phyloP scores from a whole-genome alignment of 2,797 vertebrate genomes.

The Rhinophrynus dorsalis region DNA sequence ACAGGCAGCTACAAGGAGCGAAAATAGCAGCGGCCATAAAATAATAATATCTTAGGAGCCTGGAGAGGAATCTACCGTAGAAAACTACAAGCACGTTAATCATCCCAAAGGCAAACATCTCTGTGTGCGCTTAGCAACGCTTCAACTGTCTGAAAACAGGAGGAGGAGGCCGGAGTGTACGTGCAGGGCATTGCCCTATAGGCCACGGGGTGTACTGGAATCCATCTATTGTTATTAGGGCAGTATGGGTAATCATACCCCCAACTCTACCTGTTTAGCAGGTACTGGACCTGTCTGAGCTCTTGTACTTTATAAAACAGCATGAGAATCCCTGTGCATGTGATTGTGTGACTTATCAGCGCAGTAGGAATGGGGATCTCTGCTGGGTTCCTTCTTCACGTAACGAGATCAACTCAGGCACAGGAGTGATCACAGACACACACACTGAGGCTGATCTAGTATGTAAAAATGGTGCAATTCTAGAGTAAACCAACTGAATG shows the following conservation, averaged over 20 bases:
- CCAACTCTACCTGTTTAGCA: too few species aligned
- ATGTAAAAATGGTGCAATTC: too few species aligned
- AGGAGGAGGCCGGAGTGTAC: background rate
- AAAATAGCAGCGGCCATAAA: slow-evolving; percentile 13
- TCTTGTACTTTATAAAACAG: too few species aligned
- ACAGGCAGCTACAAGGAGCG: background rate
- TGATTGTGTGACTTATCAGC: too few species aligned
- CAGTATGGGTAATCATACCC: background rate
- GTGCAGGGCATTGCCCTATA: background rate
- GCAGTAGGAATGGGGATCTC: too few species aligned
- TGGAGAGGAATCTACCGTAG: slow-evolving; percentile 38
- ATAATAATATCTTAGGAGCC: slow-evolving; percentile 3
- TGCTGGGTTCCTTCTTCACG: too few species aligned
- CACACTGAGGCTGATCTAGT: too few species aligned
- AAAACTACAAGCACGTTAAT: slow-evolving; percentile 31
- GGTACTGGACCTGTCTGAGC: too few species aligned
- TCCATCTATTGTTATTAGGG: background rate
- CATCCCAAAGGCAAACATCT: slow-evolving; percentile 41
- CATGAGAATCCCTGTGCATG: too few species aligned
- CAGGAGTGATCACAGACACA: too few species aligned
- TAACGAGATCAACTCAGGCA: too few species aligned
- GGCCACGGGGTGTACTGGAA: background rate
- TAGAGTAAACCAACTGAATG: too few species aligned
- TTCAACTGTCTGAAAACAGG: slow-evolving; percentile 25
- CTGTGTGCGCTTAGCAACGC: slow-evolving; percentile 26